Percentiles rank a stretch among this genome's conserved stretches.
phyloP scores from a whole-genome alignment of 2,888 invertebrate species.

The Melitaea athalia region DNA sequence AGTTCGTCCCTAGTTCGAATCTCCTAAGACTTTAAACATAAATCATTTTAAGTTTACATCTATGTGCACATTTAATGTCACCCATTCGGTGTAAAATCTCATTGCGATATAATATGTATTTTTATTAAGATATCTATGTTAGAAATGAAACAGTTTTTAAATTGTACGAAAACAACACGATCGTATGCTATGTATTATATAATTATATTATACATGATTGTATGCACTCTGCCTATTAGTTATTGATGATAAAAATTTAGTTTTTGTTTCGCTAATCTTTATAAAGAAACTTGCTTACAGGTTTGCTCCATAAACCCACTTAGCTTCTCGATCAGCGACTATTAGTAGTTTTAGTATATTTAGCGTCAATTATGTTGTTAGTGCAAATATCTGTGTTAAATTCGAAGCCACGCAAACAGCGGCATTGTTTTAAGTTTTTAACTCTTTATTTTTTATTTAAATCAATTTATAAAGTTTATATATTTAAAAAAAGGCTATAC shows the following conservation, averaged over 20 bases:
- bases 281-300: constrained; percentile 19
- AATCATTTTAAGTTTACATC: too few species aligned
- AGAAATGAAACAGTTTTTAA: background rate
- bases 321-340: constrained; percentile 25
- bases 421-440: background rate
- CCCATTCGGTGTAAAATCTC: too few species aligned
- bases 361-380: constrained; percentile 26
- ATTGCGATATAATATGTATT: too few species aligned
- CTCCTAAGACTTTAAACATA: background rate
- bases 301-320: constrained; percentile 29
- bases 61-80: background rate
- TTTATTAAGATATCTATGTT: too few species aligned
- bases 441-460: background rate
- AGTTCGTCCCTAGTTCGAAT: too few species aligned
- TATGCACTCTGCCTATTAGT: background rate
- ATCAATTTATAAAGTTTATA: background rate
- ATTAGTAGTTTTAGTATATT: constrained; percentile 27
- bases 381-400: constrained; percentile 19
- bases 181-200: background rate
- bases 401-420: constrained; percentile 8
- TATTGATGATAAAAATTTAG: background rate
- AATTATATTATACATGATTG: too few species aligned
- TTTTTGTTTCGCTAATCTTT: constrained; percentile 9
- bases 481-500: background rate
- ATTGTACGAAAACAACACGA: background rate